Evolutionary conservation across 2,888 invertebrate genomes (phyloP), one percentile per base, ranked within the genome.

Genomic region (Tridacna gigas): DNA sequence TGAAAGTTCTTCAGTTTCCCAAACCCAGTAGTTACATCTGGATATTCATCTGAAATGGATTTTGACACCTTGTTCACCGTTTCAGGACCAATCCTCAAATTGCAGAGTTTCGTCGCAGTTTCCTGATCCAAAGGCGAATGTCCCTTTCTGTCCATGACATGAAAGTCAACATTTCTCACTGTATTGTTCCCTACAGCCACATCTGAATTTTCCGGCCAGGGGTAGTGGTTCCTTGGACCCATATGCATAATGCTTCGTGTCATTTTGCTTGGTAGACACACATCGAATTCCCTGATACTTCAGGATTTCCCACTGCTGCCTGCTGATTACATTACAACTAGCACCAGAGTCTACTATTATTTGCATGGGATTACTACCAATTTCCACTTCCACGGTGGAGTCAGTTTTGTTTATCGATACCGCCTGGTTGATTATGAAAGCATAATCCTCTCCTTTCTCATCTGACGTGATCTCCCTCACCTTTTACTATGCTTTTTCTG

Each of bases 1-100:
- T 82, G 47, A 48, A 69, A 77, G 28, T 77, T 71, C 25, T 86
- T 86, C 22, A 83, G 25, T 73, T 73, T 81, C 20, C 86, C 84
- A n/a, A 88, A 25, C 7, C 88, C 86, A 7, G 74, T 13, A 69
- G 69, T 69, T 56, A 67, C 37, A 69, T 69, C 61, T 11, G n/a
- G 25, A 22, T 26, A 20, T n/a, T 18, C 2, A 37, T 37, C 37
- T 37, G 7, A 7, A 37, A 37, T 37, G 61, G 11, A 26, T 61
- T 60, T 66, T 77, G 25, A 56, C 28, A 15, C 28, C 13, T 74
- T 25, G 18, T n/a, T 45, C 47, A 22, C 51, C n/a, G 74, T 37
- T 22, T 63, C 22, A 4, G 61, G 75, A n/a, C 26, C 3, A 63
- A 20, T 56, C 25, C n/a, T 60, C 22, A 86, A 61, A 11, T 83